Evolutionary conservation across 2,113 vertebrate genomes (phyloP).

Genomic region (Xerus inauris): DNA sequence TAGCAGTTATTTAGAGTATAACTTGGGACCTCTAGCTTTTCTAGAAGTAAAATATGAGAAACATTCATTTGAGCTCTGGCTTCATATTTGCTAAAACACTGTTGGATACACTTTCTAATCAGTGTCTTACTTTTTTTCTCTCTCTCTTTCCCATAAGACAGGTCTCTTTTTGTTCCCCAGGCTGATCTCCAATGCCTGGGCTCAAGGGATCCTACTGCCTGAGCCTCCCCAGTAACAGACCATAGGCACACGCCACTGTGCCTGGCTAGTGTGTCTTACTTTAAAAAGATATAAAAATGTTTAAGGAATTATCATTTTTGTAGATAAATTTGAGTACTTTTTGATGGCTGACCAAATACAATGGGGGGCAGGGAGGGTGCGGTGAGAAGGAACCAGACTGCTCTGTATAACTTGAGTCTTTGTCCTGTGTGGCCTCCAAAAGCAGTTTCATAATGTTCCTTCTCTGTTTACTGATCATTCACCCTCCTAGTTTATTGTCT

Average conservation of each 20-base stretch:
- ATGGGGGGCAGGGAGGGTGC: too few species aligned
- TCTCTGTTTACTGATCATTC: background rate
- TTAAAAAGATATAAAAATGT: background rate
- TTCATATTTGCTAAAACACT: background rate
- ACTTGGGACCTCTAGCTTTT: background rate
- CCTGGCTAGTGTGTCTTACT: background rate
- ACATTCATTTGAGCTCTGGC: background rate
- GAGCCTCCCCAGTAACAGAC: background rate
- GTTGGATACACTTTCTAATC: background rate
- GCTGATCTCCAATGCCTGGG: background rate
- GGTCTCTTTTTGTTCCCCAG: background rate
- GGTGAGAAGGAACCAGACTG: background rate
- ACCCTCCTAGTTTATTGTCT: background rate
- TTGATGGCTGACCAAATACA: background rate
- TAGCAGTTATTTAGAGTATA: background rate
- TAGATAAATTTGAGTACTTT: background rate
- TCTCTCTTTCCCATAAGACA: background rate
- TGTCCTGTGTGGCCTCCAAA: background rate
- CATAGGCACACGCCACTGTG: background rate
- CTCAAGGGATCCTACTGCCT: background rate
- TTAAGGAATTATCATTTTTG: background rate
- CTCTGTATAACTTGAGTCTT: background rate
- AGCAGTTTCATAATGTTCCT: background rate
- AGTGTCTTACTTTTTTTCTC: background rate
- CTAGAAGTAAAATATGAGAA: background rate